Evolutionary conservation across 2,888 invertebrate species (phyloP).

Genomic region (Lepidonotus clava): DNA sequence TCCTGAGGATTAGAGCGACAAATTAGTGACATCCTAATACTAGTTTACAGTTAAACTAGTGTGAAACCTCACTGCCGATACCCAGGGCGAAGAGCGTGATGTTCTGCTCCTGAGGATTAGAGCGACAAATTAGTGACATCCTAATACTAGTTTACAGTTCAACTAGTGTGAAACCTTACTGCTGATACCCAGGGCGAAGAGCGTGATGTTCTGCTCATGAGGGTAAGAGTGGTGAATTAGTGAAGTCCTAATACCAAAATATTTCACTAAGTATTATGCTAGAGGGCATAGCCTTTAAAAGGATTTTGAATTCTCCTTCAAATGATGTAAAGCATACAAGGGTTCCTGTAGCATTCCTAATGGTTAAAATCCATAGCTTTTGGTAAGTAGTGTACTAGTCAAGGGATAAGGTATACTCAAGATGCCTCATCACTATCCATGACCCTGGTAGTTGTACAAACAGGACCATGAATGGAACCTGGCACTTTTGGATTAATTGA

Average conservation of each 20-base stretch:
- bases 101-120: background rate
- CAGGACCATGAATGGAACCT: too few species aligned
- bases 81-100: conserved; percentile 16
- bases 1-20: background rate
- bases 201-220: background rate
- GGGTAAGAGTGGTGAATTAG: background rate
- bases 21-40: background rate
- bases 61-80: background rate
- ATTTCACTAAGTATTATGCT: too few species aligned
- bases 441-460: too few species aligned
- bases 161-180: background rate
- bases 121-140: background rate
- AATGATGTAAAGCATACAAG: too few species aligned
- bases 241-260: background rate
- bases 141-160: background rate
- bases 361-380: too few species aligned
- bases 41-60: background rate
- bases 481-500: too few species aligned
- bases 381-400: too few species aligned
- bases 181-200: conserved; percentile 12
- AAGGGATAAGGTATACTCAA: too few species aligned
- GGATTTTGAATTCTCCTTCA: too few species aligned
- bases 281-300: too few species aligned
- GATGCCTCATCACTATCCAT: too few species aligned
- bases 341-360: too few species aligned